Percentiles rank a stretch among this genome's conserved stretches.
Evolutionary conservation across 1,140 invertebrate species (phyloP).

Genomic region (Chironomus striatipennis): DNA sequence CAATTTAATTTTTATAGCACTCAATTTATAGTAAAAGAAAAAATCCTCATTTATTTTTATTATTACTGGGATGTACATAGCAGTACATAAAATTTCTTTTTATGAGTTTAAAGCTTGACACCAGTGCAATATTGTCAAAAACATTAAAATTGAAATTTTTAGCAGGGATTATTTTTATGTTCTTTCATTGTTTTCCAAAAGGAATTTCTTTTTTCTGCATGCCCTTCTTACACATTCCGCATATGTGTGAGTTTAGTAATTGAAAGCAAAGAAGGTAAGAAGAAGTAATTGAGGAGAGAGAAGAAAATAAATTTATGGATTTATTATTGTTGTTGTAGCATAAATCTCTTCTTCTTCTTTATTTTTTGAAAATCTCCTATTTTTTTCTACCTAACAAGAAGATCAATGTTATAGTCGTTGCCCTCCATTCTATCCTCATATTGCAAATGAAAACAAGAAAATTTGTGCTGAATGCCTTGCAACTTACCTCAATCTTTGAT

Average conservation of each 20-base stretch:
- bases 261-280: not conserved
- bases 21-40: not conserved
- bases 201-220: too few relatives aligned
- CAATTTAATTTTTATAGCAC: not conserved
- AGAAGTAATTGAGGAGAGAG: not conserved
- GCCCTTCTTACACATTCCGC: too few relatives aligned
- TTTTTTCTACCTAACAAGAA: constrained; percentile 4
- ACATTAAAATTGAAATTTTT: not conserved
- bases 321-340: constrained; percentile 9
- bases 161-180: too few relatives aligned
- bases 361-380: too few relatives aligned
- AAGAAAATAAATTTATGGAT: constrained; percentile 9
- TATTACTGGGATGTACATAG: not conserved
- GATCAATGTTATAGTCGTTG: not conserved
- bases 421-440: not conserved
- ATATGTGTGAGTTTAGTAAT: not conserved
- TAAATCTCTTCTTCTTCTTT: not conserved
- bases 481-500: too few relatives aligned
- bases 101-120: not conserved
- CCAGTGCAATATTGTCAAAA: not conserved
- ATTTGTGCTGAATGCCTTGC: too few relatives aligned
- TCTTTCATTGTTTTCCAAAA: too few relatives aligned
- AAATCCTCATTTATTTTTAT: not conserved
- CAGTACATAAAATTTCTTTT: not conserved
- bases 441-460: too few relatives aligned